Evolutionary conservation across 2,888 invertebrate genomes (phyloP).

Genomic region (Ephialtes manifestator): DNA sequence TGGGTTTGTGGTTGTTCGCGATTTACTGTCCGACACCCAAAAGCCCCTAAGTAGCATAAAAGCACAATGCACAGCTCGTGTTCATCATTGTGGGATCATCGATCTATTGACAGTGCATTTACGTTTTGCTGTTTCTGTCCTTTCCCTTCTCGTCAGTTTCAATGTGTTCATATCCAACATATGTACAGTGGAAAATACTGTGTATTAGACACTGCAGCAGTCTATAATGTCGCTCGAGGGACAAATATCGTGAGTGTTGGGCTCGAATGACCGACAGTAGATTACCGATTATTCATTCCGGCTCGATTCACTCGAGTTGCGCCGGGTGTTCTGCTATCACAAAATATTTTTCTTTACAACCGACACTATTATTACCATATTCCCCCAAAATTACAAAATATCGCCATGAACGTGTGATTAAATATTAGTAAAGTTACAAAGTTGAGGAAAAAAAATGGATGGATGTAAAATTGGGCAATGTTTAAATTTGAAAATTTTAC

Average conservation of each 20-base stretch:
- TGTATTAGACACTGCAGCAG: background rate
- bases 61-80: constrained; percentile 16
- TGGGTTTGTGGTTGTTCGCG: constrained; percentile 38
- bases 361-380: background rate
- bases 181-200: background rate
- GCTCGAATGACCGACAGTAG: constrained; percentile 42
- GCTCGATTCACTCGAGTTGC: constrained; percentile 49
- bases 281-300: constrained; percentile 55
- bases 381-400: background rate
- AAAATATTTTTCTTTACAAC: background rate
- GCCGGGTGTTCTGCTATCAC: constrained; percentile 13
- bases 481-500: too few relatives aligned
- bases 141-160: constrained; percentile 13
- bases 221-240: constrained; percentile 24
- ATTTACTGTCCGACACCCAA: constrained; percentile 45
- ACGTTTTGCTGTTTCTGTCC: too few relatives aligned
- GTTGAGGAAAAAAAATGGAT: too few relatives aligned
- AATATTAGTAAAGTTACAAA: too few relatives aligned
- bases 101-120: constrained; percentile 46
- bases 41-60: constrained; percentile 15
- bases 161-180: constrained; percentile 30
- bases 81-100: constrained; percentile 54
- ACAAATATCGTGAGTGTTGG: constrained; percentile 6
- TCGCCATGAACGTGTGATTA: too few relatives aligned
- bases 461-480: too few relatives aligned